Conservation (phyloP, 1,140 invertebrate genomes). For the Musca vetustissima region DNA sequence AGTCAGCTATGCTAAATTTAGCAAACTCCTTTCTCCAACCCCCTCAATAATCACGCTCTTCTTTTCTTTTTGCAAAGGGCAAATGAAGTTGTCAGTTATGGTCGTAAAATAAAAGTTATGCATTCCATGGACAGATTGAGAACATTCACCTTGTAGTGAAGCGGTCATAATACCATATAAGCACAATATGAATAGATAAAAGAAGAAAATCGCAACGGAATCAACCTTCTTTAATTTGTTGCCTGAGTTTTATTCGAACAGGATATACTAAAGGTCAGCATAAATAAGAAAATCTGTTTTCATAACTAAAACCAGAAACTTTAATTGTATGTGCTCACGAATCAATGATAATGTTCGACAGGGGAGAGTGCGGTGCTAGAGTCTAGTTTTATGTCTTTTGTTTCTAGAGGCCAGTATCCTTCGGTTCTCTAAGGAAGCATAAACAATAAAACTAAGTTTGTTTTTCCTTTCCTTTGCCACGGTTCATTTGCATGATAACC, state of each 20-base stretch:
- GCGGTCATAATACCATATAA: too few relatives aligned
- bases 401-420: background rate
- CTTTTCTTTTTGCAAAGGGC: background rate
- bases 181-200: background rate
- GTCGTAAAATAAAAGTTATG: slow-evolving; percentile 30
- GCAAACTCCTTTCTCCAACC: background rate
- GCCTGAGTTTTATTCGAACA: background rate
- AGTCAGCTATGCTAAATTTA: too few relatives aligned
- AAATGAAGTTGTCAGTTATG: slow-evolving; percentile 29
- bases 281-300: slow-evolving; percentile 14
- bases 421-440: slow-evolving; percentile 14
- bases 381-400: too few relatives aligned
- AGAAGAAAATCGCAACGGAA: background rate
- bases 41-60: too few relatives aligned
- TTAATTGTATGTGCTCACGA: too few relatives aligned
- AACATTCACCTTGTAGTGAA: too few relatives aligned
- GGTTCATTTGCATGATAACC: background rate
- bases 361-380: too few relatives aligned
- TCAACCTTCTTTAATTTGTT: slow-evolving; percentile 5
- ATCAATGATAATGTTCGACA: too few relatives aligned
- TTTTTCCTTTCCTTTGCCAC: background rate
- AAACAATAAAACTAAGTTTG: slow-evolving; percentile 11
- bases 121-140: background rate
- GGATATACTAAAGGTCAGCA: slow-evolving; percentile 9
- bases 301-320: background rate